These are phyloP conservation scores for Eledona agricola DNA, from an alignment of 2,888 invertebrate species.

Conservation along the genomic window DNA sequence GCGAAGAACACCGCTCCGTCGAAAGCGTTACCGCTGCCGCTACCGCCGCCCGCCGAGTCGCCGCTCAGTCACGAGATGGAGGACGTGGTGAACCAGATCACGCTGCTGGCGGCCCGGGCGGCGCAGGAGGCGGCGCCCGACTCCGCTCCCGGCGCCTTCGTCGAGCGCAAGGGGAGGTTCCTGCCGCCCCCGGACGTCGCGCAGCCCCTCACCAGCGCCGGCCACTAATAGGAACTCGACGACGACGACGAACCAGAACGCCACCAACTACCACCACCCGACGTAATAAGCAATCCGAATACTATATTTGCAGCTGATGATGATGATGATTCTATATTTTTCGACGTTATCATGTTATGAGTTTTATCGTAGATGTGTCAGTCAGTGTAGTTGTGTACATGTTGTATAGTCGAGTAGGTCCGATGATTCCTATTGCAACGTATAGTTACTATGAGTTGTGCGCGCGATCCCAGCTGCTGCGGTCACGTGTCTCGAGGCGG, in stretches of 20 bases:
- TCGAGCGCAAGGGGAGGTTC: slow-evolving; percentile 67
- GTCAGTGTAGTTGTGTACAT: slow-evolving; percentile 61
- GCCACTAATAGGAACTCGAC: slow-evolving; percentile 60
- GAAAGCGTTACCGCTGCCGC: too few relatives aligned
- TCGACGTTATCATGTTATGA: slow-evolving; percentile 59
- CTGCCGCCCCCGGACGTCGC: slow-evolving; percentile 67
- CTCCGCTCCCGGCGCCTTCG: slow-evolving; percentile 68
- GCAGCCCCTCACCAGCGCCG: slow-evolving; percentile 65
- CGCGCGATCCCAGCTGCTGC: slow-evolving; percentile 39
- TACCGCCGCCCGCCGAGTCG: slow-evolving; percentile 64
- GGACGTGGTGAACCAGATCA: slow-evolving; percentile 84
- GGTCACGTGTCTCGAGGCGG: slow-evolving; percentile 39
- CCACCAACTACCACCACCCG: slow-evolving; percentile 39
- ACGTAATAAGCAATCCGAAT: slow-evolving; percentile 40
- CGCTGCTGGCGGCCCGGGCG: slow-evolving; percentile 78
- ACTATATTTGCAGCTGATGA: slow-evolving; percentile 61
- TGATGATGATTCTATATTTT: slow-evolving; percentile 62
- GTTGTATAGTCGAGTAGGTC: slow-evolving; percentile 62
- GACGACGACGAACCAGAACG: slow-evolving; percentile 39
- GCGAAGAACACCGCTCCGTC: slow-evolving; percentile 37
- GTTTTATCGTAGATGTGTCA: slow-evolving; percentile 60
- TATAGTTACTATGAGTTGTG: slow-evolving; percentile 62
- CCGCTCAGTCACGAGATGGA: slow-evolving; percentile 83
- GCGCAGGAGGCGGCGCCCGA: slow-evolving; percentile 69
- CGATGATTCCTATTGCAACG: slow-evolving; percentile 65